Evolutionary conservation across 2,888 invertebrate genomes (phyloP).

Genomic region (Cerastis leucographa): DNA sequence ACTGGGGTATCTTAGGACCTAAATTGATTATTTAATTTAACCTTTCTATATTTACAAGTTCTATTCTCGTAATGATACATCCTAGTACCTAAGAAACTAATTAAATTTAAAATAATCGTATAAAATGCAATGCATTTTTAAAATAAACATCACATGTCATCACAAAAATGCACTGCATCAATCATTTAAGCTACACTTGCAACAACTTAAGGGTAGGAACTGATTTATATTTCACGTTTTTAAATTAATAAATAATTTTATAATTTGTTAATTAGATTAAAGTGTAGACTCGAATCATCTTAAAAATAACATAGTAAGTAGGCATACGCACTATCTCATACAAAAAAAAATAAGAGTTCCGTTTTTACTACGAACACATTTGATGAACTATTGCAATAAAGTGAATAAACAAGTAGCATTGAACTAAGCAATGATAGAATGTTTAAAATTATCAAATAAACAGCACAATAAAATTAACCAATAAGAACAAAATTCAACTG

Average conservation of each 20-base stretch:
- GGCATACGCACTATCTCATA: too few relatives aligned
- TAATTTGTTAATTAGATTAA: background rate
- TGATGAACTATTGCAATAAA: background rate
- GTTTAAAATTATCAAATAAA: background rate
- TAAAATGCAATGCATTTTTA: background rate
- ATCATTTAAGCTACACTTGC: background rate
- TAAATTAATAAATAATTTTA: background rate
- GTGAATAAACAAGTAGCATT: background rate
- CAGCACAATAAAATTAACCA: background rate
- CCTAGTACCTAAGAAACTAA: background rate
- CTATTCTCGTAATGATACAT: background rate
- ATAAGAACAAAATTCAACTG: too few relatives aligned
- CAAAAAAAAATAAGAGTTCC: background rate
- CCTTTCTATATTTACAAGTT: slow-evolving; percentile 4
- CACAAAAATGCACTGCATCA: background rate
- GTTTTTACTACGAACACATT: background rate
- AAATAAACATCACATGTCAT: background rate
- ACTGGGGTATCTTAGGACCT: background rate
- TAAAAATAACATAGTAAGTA: background rate
- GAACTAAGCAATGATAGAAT: background rate
- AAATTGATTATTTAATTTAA: slow-evolving; percentile 14
- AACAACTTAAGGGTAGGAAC: slow-evolving; percentile 3
- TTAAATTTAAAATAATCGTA: background rate
- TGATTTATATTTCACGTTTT: background rate
- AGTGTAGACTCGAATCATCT: background rate